Conservation (phyloP, 1,140 invertebrate genomes). For the Bombus waltoni region DNA sequence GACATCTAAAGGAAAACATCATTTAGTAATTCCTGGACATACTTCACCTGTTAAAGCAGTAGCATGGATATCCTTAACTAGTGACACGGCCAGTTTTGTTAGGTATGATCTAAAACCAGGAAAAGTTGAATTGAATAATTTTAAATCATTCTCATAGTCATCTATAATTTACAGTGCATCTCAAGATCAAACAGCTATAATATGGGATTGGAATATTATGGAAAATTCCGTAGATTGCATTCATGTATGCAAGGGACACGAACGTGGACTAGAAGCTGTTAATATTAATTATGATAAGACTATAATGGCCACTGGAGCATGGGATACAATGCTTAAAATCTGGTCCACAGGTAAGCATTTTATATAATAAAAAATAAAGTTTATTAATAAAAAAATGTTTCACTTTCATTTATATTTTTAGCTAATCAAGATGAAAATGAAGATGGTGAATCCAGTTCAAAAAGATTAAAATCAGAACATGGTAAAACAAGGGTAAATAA, state of each 20-base stretch:
- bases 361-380: neutral
- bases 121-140: conserved; percentile 13
- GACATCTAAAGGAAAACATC: conserved; percentile 92
- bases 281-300: conserved; percentile 86
- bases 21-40: conserved; percentile 93
- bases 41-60: conserved; percentile 93
- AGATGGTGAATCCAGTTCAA: conserved; percentile 81
- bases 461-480: conserved; percentile 78
- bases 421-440: conserved; percentile 76
- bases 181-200: conserved; percentile 95
- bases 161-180: conserved; percentile 86
- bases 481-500: conserved; percentile 76
- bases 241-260: conserved; percentile 93
- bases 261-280: conserved; percentile 93
- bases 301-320: conserved; percentile 94
- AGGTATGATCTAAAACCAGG: conserved; percentile 82
- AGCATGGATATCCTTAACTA: conserved; percentile 89
- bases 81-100: conserved; percentile 87
- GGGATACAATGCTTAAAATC: conserved; percentile 93
- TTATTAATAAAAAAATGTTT: neutral
- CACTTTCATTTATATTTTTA: conserved; percentile 58
- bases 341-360: conserved; percentile 87
- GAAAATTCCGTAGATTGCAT: conserved; percentile 91
- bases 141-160: neutral
- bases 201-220: conserved; percentile 94